phyloP scores from a whole-genome alignment of 2,797 vertebrate genomes.

The Phataginus tetradactyla region DNA sequence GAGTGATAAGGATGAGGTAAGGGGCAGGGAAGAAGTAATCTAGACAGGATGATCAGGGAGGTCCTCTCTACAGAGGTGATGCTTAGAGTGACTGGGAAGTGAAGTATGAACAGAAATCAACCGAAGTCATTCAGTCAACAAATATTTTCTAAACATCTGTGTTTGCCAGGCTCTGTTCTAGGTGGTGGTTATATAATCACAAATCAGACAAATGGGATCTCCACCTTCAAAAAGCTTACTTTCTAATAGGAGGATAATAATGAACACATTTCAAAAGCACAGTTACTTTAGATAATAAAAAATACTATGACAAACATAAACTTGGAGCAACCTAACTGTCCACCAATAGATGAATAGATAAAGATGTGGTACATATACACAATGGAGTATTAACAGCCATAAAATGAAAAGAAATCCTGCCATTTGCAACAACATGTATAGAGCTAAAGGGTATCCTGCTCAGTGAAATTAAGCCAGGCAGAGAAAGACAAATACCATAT shows the following conservation, averaged over 20 bases:
- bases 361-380: too few species aligned
- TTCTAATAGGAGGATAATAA: not conserved
- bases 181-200: not conserved
- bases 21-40: not conserved
- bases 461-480: too few species aligned
- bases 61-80: not conserved
- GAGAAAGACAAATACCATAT: too few species aligned
- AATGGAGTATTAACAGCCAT: too few species aligned
- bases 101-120: not conserved
- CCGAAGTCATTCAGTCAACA: constrained; percentile 20
- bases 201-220: not conserved
- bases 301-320: constrained; percentile 4
- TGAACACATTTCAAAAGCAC: not conserved
- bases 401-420: too few species aligned
- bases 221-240: not conserved
- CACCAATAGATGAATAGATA: too few species aligned
- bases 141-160: not conserved
- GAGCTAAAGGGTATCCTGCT: too few species aligned
- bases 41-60: not conserved
- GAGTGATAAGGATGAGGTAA: not conserved
- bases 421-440: too few species aligned
- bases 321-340: too few species aligned
- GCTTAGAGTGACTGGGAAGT: not conserved
- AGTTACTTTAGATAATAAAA: constrained; percentile 32
- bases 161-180: constrained; percentile 4